Evolutionary conservation across 2,888 invertebrate genomes (phyloP).

Genomic region (Calliphora vomitoria): DNA sequence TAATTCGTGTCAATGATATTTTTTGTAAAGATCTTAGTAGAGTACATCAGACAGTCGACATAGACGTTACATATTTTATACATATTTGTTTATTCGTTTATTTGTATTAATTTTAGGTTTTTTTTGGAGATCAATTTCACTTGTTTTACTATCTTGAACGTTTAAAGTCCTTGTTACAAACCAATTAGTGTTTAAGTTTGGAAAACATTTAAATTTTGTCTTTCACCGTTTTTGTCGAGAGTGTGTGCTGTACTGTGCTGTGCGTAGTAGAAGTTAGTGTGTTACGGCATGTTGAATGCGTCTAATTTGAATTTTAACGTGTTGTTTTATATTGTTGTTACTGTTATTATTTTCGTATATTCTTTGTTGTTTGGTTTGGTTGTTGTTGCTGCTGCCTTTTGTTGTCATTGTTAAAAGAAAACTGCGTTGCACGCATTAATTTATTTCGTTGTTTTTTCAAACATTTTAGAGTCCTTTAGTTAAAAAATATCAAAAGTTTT

Average conservation of each 20-base stretch:
- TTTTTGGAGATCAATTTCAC: constrained; percentile 37
- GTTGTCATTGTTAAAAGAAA: constrained; percentile 48
- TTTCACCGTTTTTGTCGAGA: not conserved
- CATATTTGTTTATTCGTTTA: not conserved
- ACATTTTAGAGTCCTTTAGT: constrained; percentile 24
- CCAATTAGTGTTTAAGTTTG: constrained; percentile 59
- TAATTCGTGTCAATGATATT: no score
- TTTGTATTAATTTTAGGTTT: not conserved
- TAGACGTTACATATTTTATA: not conserved
- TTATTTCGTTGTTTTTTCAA: constrained; percentile 22
- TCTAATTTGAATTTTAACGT: constrained; percentile 65
- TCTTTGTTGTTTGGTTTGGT: not conserved
- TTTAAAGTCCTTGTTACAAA: constrained; percentile 51
- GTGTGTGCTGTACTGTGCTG: not conserved
- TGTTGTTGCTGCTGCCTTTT: constrained; percentile 22
- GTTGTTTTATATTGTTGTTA: constrained; percentile 41
- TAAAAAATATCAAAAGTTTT: constrained; percentile 37
- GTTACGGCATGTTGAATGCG: constrained; percentile 58
- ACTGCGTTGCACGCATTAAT: constrained; percentile 61
- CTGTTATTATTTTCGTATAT: not conserved
- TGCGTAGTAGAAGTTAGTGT: constrained; percentile 1
- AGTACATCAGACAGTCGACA: not conserved
- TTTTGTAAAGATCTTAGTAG: no score
- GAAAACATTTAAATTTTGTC: constrained; percentile 44
- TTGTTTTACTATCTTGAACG: constrained; percentile 11